A percentile compares a stretch with the other conserved stretches of the same genome.
These are phyloP conservation scores for Pterocles burchelli DNA, from an alignment of 2,113 vertebrate genomes.

Conservation along the genomic window DNA sequence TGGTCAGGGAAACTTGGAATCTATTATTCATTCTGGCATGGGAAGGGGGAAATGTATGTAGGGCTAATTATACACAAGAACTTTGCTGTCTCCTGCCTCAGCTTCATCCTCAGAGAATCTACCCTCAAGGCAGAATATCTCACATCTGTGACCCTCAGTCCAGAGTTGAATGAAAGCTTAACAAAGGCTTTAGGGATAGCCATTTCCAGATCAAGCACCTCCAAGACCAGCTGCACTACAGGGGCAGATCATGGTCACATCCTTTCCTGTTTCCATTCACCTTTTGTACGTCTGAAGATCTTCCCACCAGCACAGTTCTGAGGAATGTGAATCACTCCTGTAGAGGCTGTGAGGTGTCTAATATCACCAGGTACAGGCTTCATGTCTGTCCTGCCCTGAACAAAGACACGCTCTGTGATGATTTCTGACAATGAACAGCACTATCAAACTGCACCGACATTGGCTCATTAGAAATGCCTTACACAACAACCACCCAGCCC, in stretches of 20 bases:
- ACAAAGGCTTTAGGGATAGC: background rate
- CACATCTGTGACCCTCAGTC: background rate
- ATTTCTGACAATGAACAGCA: background rate
- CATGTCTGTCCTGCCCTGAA: background rate
- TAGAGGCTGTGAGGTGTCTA: background rate
- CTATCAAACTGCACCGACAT: background rate
- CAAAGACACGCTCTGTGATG: background rate
- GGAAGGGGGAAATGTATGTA: background rate
- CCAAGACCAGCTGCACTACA: background rate
- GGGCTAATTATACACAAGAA: background rate
- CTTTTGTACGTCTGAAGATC: background rate
- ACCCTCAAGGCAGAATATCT: background rate
- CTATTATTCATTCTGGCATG: background rate
- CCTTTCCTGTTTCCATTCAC: background rate
- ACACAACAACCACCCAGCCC: fast-evolving
- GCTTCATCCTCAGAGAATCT: background rate
- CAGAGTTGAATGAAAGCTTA: background rate
- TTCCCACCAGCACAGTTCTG: background rate
- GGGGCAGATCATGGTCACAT: background rate
- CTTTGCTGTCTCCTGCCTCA: background rate
- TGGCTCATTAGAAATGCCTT: background rate
- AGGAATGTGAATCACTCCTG: background rate
- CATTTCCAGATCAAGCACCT: background rate
- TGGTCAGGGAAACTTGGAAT: background rate
- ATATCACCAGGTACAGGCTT: background rate